Evolutionary conservation across 2,113 vertebrate species (phyloP).

Genomic region (Coptodon rendalli): DNA sequence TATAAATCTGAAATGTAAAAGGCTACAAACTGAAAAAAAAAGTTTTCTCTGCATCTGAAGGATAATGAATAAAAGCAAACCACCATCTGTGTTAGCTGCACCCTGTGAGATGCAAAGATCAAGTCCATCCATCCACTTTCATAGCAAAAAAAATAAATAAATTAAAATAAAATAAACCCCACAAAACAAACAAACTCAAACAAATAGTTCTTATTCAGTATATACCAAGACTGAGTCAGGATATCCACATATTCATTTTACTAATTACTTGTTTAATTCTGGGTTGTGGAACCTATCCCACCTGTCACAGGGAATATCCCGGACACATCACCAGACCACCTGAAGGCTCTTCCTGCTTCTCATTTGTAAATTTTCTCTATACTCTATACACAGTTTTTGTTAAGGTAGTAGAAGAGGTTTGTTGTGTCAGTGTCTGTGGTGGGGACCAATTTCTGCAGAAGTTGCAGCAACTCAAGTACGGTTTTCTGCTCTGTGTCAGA

Average conservation of each 20-base stretch:
- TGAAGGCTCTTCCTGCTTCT: not conserved
- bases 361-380: not conserved
- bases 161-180: not conserved
- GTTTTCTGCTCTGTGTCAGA: not conserved
- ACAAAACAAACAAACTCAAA: not conserved
- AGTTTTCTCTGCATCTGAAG: not conserved
- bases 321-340: not conserved
- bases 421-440: not conserved
- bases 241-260: not conserved
- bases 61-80: not conserved
- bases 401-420: not conserved
- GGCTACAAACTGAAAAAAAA: not conserved
- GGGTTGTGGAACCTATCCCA: not conserved
- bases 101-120: not conserved
- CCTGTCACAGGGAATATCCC: not conserved
- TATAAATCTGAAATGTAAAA: not conserved
- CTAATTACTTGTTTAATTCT: not conserved
- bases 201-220: not conserved
- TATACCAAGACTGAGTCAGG: not conserved
- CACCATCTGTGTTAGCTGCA: not conserved
- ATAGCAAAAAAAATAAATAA: fast-evolving
- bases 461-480: not conserved
- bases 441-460: not conserved
- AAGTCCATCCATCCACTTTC: not conserved
- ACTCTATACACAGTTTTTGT: not conserved